These are phyloP conservation scores for Pachycephus smyrnensis DNA, from an alignment of 2,888 invertebrate genomes.

Conservation along the genomic window DNA sequence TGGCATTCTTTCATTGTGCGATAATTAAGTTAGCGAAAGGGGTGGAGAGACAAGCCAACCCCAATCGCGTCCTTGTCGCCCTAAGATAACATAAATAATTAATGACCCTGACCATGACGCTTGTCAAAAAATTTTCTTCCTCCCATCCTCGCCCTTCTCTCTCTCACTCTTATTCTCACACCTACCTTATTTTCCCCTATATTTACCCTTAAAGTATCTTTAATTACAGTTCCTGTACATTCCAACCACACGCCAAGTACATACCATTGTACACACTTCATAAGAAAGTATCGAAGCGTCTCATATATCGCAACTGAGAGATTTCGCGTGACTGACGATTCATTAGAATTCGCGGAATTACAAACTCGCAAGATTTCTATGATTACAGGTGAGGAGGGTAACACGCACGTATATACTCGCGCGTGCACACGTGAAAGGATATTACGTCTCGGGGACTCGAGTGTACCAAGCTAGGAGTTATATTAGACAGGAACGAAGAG, in stretches of 20 bases:
- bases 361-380: background rate
- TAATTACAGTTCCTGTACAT: background rate
- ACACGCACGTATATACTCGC: slow-evolving; percentile 29
- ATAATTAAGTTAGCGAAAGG: slow-evolving; percentile 47
- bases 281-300: background rate
- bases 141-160: background rate
- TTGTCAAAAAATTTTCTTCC: background rate
- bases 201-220: background rate
- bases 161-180: background rate
- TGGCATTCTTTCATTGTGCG: slow-evolving; percentile 47
- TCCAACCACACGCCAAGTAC: background rate
- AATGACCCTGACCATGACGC: background rate
- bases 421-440: slow-evolving; percentile 34
- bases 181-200: background rate
- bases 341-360: background rate
- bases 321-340: background rate
- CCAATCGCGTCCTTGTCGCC: background rate
- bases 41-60: background rate
- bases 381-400: background rate
- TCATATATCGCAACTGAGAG: background rate
- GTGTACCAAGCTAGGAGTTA: slow-evolving; percentile 45
- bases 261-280: background rate
- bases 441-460: slow-evolving; percentile 42
- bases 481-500: slow-evolving; percentile 55
- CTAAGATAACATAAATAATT: background rate